Percentiles rank a stretch among this genome's conserved stretches.
Conservation (phyloP, 2,888 invertebrate species). For the Chalcis sispes region DNA sequence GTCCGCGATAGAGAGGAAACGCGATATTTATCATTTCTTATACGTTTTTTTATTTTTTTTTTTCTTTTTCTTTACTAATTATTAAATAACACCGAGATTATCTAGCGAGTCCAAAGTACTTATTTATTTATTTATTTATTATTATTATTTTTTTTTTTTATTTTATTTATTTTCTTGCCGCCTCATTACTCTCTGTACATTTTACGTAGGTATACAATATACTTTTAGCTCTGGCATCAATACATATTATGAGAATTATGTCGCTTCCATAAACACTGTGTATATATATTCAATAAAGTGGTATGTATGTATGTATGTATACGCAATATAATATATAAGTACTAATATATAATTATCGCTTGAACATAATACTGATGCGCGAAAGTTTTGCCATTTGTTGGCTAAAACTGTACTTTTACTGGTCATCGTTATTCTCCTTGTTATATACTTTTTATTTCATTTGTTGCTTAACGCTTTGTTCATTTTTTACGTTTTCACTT, state of each 20-base stretch:
- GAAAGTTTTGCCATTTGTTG: slow-evolving; percentile 61
- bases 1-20: slow-evolving; percentile 44
- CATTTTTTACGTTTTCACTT: slow-evolving; percentile 31
- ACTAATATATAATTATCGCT: slow-evolving; percentile 69
- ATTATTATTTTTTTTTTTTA: not conserved
- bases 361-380: slow-evolving; percentile 73
- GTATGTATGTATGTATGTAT: slow-evolving; percentile 65
- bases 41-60: slow-evolving; percentile 14
- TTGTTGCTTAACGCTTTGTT: slow-evolving; percentile 40
- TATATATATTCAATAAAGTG: slow-evolving; percentile 67
- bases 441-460: slow-evolving; percentile 21
- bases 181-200: slow-evolving; percentile 53
- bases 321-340: slow-evolving; percentile 68
- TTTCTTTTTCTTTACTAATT: slow-evolving; percentile 52
- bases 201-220: slow-evolving; percentile 56
- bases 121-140: slow-evolving; percentile 31
- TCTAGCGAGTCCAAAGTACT: slow-evolving; percentile 55
- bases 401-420: slow-evolving; percentile 56
- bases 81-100: slow-evolving; percentile 58
- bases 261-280: slow-evolving; percentile 60
- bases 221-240: slow-evolving; percentile 60
- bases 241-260: slow-evolving; percentile 60
- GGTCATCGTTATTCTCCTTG: slow-evolving; percentile 47
- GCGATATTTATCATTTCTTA: slow-evolving; percentile 47
- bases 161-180: slow-evolving; percentile 32